Percentiles rank a stretch among this genome's conserved stretches.
These are phyloP conservation scores for Hormaphis cornu DNA, from an alignment of 1,140 invertebrate species.

Conservation along the genomic window DNA sequence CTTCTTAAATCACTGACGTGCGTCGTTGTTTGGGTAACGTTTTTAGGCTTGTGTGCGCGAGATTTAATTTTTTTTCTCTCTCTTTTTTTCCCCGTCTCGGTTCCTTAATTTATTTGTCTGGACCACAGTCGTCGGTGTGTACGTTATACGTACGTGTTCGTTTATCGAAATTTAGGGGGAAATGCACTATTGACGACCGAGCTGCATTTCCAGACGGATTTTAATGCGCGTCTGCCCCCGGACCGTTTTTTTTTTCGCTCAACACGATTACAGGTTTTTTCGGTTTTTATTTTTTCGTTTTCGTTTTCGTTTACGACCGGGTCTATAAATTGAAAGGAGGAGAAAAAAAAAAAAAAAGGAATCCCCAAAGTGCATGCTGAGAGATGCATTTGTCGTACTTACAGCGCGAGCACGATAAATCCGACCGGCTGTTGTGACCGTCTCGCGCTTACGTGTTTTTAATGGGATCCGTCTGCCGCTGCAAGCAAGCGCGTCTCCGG, in stretches of 20 bases:
- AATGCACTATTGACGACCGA: slow-evolving; percentile 30
- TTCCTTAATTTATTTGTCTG: slow-evolving; percentile 27
- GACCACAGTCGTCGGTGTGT: too few species aligned
- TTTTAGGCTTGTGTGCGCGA: neutral
- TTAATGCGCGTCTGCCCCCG: slow-evolving; percentile 29
- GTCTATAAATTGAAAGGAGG: slow-evolving; percentile 18
- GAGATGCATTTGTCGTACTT: neutral
- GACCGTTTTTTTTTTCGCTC: slow-evolving; percentile 21
- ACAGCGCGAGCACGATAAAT: too few species aligned
- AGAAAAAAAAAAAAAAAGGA: slow-evolving; percentile 1
- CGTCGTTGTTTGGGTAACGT: neutral
- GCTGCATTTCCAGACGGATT: slow-evolving; percentile 32
- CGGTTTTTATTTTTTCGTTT: slow-evolving; percentile 28
- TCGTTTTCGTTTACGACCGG: slow-evolving; percentile 23
- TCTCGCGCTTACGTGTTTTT: too few species aligned
- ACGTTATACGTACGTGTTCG: too few species aligned
- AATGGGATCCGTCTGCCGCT: slow-evolving; percentile 1
- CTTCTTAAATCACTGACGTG: slow-evolving; percentile 1
- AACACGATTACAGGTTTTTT: slow-evolving; percentile 28
- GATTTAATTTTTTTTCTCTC: slow-evolving; percentile 22
- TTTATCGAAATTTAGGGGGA: slow-evolving; percentile 30
- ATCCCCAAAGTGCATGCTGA: slow-evolving; percentile 7
- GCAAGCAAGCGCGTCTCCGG: neutral
- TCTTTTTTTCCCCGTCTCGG: neutral
- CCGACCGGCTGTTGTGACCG: neutral